phyloP scores from a whole-genome alignment of 2,113 vertebrate genomes.

The Herpetotheres cachinnans region DNA sequence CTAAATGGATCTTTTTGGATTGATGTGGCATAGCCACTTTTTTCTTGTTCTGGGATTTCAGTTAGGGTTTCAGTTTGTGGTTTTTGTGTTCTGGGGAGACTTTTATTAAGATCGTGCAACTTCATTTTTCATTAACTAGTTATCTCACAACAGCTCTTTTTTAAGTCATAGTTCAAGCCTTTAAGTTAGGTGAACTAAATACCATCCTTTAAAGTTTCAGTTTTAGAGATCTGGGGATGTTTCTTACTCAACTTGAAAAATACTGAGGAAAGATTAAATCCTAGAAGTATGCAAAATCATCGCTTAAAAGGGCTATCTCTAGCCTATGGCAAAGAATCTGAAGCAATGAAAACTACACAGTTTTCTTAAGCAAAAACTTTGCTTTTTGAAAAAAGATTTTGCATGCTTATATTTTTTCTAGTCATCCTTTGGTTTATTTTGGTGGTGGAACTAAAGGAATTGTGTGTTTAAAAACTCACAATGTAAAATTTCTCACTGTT shows the following conservation, averaged over 20 bases:
- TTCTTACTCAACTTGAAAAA: neutral
- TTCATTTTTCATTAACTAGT: constrained; percentile 26
- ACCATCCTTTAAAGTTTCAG: neutral
- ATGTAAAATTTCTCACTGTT: neutral
- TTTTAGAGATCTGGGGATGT: neutral
- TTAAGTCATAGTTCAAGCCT: neutral
- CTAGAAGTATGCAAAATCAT: neutral
- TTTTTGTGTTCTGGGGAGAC: neutral
- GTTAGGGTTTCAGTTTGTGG: neutral
- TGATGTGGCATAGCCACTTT: neutral
- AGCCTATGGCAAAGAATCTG: neutral
- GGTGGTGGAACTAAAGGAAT: neutral
- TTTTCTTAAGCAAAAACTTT: neutral
- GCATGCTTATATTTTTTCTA: neutral
- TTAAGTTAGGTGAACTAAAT: neutral
- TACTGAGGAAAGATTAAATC: neutral
- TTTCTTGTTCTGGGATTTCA: neutral
- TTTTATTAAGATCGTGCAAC: neutral
- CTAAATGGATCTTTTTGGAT: neutral
- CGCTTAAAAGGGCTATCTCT: neutral
- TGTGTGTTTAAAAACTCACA: neutral
- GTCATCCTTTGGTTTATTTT: neutral
- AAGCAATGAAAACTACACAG: neutral
- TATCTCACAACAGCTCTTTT: neutral
- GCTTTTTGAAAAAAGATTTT: neutral